Percentiles rank a stretch among this genome's conserved stretches.
Conservation (phyloP, 64 coral and sea anemone genomes). For the Dendronephthya gigantea region DNA sequence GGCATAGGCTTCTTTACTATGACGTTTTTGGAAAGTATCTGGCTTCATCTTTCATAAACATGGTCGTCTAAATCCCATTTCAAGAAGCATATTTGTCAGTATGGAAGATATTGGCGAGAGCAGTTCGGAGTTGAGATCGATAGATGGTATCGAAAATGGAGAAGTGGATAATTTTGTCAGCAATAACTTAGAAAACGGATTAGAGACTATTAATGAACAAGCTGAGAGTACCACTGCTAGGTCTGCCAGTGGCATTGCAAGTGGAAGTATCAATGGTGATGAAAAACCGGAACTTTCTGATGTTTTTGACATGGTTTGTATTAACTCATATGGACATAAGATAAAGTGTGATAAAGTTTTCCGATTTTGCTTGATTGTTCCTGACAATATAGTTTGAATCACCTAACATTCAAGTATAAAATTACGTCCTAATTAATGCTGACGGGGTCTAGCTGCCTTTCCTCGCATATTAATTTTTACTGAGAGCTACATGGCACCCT, state of each 20-base stretch:
- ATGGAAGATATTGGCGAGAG: not conserved
- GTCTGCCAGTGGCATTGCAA: not conserved
- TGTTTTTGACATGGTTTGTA: not conserved
- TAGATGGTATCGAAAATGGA: not conserved
- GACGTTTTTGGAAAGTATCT: not conserved
- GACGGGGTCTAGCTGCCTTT: too few relatives aligned
- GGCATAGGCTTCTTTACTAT: not conserved
- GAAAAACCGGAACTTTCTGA: not conserved
- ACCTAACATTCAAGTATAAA: too few relatives aligned
- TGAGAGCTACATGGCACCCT: too few relatives aligned
- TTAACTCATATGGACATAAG: too few relatives aligned
- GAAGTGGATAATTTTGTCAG: not conserved
- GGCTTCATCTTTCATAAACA: not conserved
- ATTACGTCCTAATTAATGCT: too few relatives aligned
- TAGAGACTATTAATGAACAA: not conserved
- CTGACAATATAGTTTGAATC: too few relatives aligned
- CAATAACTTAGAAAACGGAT: not conserved
- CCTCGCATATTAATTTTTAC: too few relatives aligned
- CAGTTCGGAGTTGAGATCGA: not conserved
- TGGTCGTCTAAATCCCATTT: not conserved
- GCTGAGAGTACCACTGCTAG: not conserved
- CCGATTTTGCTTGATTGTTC: too few relatives aligned
- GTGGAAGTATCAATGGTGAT: not conserved
- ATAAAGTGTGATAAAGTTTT: too few relatives aligned
- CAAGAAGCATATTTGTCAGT: not conserved